A percentile compares a stretch with the other conserved stretches of the same genome.
Evolutionary conservation across 2,113 vertebrate genomes (phyloP).

Genomic region (Hyperoodon ampullatus): DNA sequence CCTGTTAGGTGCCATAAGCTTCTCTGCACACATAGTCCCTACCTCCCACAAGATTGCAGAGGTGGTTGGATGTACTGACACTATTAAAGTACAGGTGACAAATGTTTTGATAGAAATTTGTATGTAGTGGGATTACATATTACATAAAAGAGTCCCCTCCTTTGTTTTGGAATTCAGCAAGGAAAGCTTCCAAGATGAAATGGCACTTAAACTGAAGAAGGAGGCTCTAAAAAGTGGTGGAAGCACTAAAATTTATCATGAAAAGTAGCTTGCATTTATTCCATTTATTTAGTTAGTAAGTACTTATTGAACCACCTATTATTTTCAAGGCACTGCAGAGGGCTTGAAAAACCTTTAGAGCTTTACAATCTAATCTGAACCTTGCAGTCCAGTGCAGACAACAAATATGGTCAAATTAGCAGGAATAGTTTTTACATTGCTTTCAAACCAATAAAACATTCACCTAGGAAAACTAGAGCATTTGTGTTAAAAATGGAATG

Average conservation of each 20-base stretch:
- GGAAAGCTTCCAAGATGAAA: background rate
- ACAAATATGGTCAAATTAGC: background rate
- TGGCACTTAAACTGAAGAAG: background rate
- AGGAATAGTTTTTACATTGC: background rate
- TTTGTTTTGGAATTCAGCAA: background rate
- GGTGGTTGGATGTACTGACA: background rate
- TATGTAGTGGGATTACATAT: background rate
- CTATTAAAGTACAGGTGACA: background rate
- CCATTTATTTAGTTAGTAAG: background rate
- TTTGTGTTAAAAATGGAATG: slow-evolving; percentile 5
- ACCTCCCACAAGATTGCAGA: background rate
- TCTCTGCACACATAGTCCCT: background rate
- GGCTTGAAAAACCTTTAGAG: background rate
- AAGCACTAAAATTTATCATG: background rate
- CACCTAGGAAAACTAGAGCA: background rate
- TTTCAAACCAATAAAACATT: background rate
- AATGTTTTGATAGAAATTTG: background rate
- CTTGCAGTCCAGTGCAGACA: background rate
- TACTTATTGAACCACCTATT: background rate
- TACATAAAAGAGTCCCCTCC: background rate
- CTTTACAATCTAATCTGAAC: background rate
- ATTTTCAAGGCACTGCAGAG: background rate
- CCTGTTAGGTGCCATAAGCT: background rate
- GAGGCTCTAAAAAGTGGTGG: background rate
- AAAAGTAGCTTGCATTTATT: background rate